Evolutionary conservation across 2,888 invertebrate genomes (phyloP).

Genomic region (Tetragonisca angustula): DNA sequence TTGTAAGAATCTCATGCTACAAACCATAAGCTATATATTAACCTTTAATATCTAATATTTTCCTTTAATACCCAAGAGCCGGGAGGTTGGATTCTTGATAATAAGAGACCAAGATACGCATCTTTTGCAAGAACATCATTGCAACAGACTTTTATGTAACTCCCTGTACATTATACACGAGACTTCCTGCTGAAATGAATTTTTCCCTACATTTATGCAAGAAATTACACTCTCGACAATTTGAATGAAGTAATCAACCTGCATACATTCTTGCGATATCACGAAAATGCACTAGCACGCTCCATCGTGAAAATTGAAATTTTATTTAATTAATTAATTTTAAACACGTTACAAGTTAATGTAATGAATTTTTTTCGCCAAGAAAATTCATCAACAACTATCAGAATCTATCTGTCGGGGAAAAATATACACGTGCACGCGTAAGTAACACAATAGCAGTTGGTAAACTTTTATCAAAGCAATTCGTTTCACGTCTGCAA

Average conservation of each 20-base stretch:
- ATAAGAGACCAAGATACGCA: neutral
- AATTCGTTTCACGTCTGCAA: neutral
- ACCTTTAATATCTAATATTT: too few species aligned
- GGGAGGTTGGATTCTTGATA: neutral
- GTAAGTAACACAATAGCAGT: neutral
- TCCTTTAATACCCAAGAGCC: neutral
- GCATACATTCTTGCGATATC: neutral
- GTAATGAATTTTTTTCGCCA: fast-evolving
- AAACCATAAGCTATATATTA: too few species aligned
- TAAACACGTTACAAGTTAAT: too few species aligned
- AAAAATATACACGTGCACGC: neutral
- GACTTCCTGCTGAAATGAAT: slow-evolving; percentile 12
- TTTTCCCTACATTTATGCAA: neutral
- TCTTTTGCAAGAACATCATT: slow-evolving; percentile 11
- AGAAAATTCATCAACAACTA: neutral
- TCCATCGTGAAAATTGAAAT: neutral
- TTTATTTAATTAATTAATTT: neutral
- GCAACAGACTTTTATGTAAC: slow-evolving; percentile 22
- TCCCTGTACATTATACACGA: neutral
- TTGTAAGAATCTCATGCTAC: too few species aligned
- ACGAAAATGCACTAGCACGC: neutral
- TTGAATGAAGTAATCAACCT: neutral
- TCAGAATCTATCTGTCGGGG: neutral
- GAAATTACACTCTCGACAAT: neutral
- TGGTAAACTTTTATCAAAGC: slow-evolving; percentile 29